Base-by-base conservation (phyloP, 2,888 invertebrate genomes). In the Caenorhabditis virilis region DNA sequence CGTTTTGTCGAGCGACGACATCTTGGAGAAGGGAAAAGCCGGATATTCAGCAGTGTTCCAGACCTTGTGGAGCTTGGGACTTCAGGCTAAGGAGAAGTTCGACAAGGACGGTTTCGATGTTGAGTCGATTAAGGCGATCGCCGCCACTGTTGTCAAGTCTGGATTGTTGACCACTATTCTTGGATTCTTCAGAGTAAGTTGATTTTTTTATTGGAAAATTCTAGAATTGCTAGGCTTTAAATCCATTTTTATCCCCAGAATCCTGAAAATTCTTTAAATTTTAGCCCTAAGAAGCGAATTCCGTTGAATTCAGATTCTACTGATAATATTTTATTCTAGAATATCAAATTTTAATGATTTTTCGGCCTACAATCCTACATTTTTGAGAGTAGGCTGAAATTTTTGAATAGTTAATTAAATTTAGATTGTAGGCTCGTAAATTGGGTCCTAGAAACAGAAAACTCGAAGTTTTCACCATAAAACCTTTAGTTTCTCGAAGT, bases 1-100 rank as follows among this genome's bases (percentile, higher is more conserved):
- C 45, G 74, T 67, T 71, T 54, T 80, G 59, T 60, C 72, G 16
- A 64, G 60, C 46, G 78, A 69, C n/a, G 80, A 80, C 57, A 63
- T 79, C 35, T 57, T 73, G 50, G 79, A 80, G 59, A 80, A 79
- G 70, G 80, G 80, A 53, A 80, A 80, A 59, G 67, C 70, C 54
- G 80, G 77, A 30, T 80, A 76, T 61, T 63, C 68, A 11, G 74
- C 77, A 20, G 78, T 80, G 43, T 78, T 80, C 74, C 64, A 75
- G 39, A 76, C 80, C 9, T 62, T 80, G 52, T 77, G 78, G 77
- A 65, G 72, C 33, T 62, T 80, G 15, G 80, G 71, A 49, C 45
- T 66, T 20, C 54, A 65, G 53, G 74, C 76, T 26, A 66, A 69
- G 49, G 76, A 76, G 27, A 76, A 76, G 62, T 74, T 76, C 67